These are phyloP conservation scores for Schizothorax lantsangensis DNA, from an alignment of 2,797 vertebrate genomes.

Conservation along the genomic window DNA sequence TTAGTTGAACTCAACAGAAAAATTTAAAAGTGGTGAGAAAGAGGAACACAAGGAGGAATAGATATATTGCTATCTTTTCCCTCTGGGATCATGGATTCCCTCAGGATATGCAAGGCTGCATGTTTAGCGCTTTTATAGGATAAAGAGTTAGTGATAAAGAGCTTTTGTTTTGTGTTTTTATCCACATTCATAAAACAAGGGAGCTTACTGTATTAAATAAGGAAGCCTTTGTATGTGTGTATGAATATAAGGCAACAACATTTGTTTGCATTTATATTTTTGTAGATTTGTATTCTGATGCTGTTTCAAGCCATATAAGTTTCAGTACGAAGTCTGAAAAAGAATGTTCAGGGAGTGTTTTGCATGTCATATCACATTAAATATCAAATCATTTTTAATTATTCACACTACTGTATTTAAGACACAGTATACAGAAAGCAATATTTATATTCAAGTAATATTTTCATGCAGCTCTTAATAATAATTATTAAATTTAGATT, in stretches of 20 bases:
- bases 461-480: background rate
- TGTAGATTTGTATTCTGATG: background rate
- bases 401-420: background rate
- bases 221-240: constrained; percentile 6
- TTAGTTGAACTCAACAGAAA: background rate
- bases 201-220: constrained; percentile 17
- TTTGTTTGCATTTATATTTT: constrained; percentile 25
- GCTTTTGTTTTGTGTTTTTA: background rate
- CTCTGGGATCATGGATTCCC: background rate
- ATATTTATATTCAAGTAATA: background rate
- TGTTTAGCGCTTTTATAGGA: background rate
- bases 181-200: constrained; percentile 10
- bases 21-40: background rate
- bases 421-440: background rate
- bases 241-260: background rate
- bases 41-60: background rate
- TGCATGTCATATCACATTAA: background rate
- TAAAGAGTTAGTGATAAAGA: constrained; percentile 7
- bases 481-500: background rate
- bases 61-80: background rate
- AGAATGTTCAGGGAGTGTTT: background rate
- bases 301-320: background rate
- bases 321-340: background rate
- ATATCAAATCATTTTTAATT: background rate
- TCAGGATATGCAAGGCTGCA: constrained; percentile 3